These are phyloP conservation scores for Etheostoma cragini DNA, from an alignment of 2,113 vertebrate genomes.

Conservation along the genomic window DNA sequence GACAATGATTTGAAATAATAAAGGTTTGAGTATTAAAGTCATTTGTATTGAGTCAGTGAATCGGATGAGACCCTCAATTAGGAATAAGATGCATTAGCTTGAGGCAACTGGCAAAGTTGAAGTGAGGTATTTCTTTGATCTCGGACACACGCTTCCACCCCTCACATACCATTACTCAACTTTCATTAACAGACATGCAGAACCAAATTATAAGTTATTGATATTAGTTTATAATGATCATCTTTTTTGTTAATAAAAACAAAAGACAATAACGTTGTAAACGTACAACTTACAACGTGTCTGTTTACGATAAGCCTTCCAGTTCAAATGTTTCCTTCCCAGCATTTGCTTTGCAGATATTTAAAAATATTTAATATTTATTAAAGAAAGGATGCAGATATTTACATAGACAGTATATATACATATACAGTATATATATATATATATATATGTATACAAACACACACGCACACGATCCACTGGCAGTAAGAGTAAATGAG, in stretches of 20 bases:
- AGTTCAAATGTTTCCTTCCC: conserved; percentile 44
- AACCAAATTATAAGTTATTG: conserved; percentile 69
- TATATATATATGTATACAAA: too few species aligned
- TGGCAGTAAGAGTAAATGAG: conserved; percentile 50
- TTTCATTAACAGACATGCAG: conserved; percentile 60
- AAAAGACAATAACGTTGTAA: conserved; percentile 59
- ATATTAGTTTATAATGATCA: conserved; percentile 61
- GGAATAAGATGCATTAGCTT: conserved; percentile 64
- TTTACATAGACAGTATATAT: background rate
- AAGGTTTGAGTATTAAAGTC: conserved; percentile 79
- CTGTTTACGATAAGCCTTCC: conserved; percentile 49
- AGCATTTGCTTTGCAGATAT: conserved; percentile 26
- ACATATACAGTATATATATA: conserved; percentile 10
- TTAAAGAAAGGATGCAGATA: background rate
- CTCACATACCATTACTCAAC: conserved; percentile 67
- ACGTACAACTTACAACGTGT: conserved; percentile 56
- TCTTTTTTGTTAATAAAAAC: conserved; percentile 73
- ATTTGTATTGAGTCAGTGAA: conserved; percentile 80
- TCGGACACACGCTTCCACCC: conserved; percentile 48
- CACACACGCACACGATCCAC: conserved; percentile 6
- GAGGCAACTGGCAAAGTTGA: conserved; percentile 55
- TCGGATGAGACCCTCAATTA: conserved; percentile 73
- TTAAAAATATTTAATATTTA: conserved; percentile 8
- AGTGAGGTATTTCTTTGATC: conserved; percentile 71
- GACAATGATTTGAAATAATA: conserved; percentile 80